phyloP scores from a whole-genome alignment of 2,888 invertebrate species.

The Amphipyra berbera region DNA sequence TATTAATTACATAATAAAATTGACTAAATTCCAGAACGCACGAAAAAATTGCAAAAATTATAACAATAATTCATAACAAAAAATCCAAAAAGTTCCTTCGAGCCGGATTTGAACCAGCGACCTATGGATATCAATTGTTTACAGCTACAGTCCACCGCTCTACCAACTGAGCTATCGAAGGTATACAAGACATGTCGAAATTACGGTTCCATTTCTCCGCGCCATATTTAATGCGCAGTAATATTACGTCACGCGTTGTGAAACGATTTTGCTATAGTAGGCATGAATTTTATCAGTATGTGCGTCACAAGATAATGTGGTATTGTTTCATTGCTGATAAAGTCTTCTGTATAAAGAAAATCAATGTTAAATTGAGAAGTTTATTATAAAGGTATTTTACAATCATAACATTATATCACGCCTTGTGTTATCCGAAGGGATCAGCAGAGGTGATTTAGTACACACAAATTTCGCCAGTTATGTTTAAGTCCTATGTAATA shows the following conservation, averaged over 20 bases:
- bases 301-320: neutral
- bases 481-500: no score
- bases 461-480: no score
- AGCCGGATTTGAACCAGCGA: conserved; percentile 93
- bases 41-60: no score
- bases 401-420: no score
- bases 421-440: no score
- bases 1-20: no score
- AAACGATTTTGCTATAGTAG: neutral
- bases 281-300: neutral
- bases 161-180: conserved; percentile 89
- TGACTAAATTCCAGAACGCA: no score
- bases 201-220: neutral
- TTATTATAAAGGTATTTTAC: no score
- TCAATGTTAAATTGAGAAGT: no score
- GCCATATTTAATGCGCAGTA: neutral
- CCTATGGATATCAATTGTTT: conserved; percentile 88
- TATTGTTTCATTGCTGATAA: no score
- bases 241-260: conserved; percentile 3
- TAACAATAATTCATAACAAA: neutral
- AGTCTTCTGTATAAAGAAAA: no score
- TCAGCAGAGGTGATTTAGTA: no score
- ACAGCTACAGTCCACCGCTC: conserved; percentile 86
- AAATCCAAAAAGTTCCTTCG: conserved; percentile 85
- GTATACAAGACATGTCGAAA: conserved; percentile 24